Percentiles rank a stretch among this genome's conserved stretches.
phyloP scores from a whole-genome alignment of 2,888 invertebrate genomes.

The Entomobrya proxima region DNA sequence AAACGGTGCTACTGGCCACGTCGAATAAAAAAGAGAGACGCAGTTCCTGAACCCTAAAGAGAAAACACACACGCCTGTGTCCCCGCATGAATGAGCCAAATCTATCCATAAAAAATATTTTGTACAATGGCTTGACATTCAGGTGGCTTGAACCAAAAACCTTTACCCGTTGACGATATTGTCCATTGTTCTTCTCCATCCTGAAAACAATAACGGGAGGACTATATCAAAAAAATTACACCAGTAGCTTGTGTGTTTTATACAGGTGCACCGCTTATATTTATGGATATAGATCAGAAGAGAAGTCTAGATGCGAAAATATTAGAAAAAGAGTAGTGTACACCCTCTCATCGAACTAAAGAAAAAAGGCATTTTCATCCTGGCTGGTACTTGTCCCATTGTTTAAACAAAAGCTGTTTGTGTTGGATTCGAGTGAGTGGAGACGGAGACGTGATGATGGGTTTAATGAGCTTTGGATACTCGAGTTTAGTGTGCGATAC shows the following conservation, averaged over 20 bases:
- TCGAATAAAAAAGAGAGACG: not conserved
- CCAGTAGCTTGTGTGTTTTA: conserved; percentile 10
- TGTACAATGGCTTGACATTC: conserved; percentile 59
- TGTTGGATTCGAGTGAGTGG: conserved; percentile 16
- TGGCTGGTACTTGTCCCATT: conserved; percentile 37
- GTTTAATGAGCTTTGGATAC: conserved; percentile 51
- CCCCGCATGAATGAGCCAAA: conserved; percentile 60
- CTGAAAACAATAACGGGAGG: conserved; percentile 23
- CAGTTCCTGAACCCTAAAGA: not conserved
- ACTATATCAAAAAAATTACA: not conserved
- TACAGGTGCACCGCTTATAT: not conserved
- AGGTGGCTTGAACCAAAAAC: conserved; percentile 50
- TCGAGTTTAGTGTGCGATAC: too few species aligned
- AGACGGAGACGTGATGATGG: conserved; percentile 53
- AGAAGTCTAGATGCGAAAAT: conserved; percentile 36
- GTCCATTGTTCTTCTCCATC: conserved; percentile 42
- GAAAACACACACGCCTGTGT: not conserved
- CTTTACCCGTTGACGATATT: not conserved
- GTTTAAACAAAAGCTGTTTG: conserved; percentile 30
- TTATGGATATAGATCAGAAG: conserved; percentile 36
- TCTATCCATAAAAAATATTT: conserved; percentile 42
- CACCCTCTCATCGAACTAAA: not conserved
- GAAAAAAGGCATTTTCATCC: not conserved
- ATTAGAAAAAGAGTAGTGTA: not conserved
- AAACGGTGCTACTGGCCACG: not conserved